Base-by-base conservation (phyloP, 2,113 vertebrate genomes). In the Mobula birostris region DNA sequence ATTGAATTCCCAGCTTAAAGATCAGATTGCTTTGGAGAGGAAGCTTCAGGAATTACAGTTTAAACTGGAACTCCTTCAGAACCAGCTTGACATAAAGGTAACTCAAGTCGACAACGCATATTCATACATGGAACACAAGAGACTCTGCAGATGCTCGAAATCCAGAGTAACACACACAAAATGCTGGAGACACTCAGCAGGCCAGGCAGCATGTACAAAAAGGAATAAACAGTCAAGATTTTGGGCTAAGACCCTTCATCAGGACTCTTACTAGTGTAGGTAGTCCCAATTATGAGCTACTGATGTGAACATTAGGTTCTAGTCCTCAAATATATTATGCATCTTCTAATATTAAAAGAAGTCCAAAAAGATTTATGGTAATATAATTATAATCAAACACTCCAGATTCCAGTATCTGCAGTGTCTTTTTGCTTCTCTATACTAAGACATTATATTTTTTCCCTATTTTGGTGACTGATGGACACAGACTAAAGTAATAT, bases 11-110 rank as follows among this genome's bases (percentile, higher is more conserved):
- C 96, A 96, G 91, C 96, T 95, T 77, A 95, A 97, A 32, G 97
- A 97, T 94, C 96, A 96, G 94, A 76, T 78, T 32, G 68, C 94
- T 0, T 74, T 94, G 0, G 72, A 95, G 95, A 87, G 19, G 83
- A 87, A 29, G 56, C 48, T 87, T 19, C 48, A 87, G 40, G 48
- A 87, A 48, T 61, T 58, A 11, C 40, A 87, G 8, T 27, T 24
- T 56, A 24, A 96, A 94, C 95, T 96, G 94, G 85, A 90, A 79
- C 8, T 83, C 63, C 96, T 97, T 61, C 95, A 95, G 95, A 95
- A 96, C 91, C 96, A 96, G 94, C 96, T 98, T 0, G 78, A 90
- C 95, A 95, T 95, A 82, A 96, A 98, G 97, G 98, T 98, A 91
- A 83, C 79, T 83, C 48, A 74, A 36, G 1, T 36, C 32, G 32